Evolutionary conservation across 2,888 invertebrate species (phyloP), one percentile per base, ranked within the genome.

Genomic region (Latheticus oryzae): DNA sequence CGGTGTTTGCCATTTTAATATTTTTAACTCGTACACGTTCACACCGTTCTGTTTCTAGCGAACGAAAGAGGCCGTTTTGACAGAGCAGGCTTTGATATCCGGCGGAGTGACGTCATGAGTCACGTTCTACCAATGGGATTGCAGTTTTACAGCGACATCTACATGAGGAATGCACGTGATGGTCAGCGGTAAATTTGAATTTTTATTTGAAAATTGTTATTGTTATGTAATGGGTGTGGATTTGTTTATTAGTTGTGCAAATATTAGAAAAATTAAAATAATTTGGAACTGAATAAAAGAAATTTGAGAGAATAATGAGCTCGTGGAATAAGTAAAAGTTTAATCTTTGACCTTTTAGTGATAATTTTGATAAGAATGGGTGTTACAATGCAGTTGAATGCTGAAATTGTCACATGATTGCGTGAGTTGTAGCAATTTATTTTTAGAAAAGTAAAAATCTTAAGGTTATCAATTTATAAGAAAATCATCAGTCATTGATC

Each of bases 1-100:
- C 68, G 8, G 62, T 54, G 21, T n/a, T n/a, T n/a, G 66, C 58
- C 68, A 68, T 65, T 65, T 66, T 42, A 8, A 33, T 23, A 15
- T 19, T 35, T 40, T 38, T 28, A 24, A 32, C 48, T 35, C 23
- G 58, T 45, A 60, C 59, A 63, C 62, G 62, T 56, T 50, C 13
- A 42, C 58, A 33, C 40, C 15, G 19, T 32, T 16, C 54, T 42
- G 33, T 38, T 40, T 50, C 43, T 55, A 28, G 43, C 32, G 30
- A 54, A 38, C 56, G 55, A 62, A 64, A 58, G 58, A 60, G 59
- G 40, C 23, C 23, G 55, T 43, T 43, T 47, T 60, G 56, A 60
- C 60, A 60, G 60, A 9, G 19, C 43, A 45, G 8, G 13, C 47
- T 13, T n/a, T 47, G 47, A 53, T 53, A 58, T 58, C 43, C 38